phyloP scores from a whole-genome alignment of 2,888 invertebrate genomes.

The Chaitophorus viminalis region DNA sequence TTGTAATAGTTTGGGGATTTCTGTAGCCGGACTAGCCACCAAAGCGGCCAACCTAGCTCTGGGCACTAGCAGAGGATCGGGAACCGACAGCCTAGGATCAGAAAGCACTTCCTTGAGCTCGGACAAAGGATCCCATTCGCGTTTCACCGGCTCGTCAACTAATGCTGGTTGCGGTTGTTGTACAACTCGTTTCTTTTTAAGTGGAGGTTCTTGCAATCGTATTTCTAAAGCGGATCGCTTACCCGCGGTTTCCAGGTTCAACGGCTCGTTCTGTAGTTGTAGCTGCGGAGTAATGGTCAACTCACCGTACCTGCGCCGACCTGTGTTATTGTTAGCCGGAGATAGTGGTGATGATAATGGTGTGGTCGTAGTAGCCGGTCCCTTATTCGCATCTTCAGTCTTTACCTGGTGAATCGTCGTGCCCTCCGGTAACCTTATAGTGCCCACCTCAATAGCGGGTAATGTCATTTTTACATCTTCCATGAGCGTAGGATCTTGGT shows the following conservation, averaged over 20 bases:
- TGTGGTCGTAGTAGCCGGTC: conserved; percentile 12
- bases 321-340: conserved; percentile 63
- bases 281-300: conserved; percentile 26
- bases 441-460: background rate
- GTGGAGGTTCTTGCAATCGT: conserved; percentile 31
- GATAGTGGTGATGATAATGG: background rate
- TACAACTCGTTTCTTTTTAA: conserved; percentile 38
- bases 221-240: conserved; percentile 45
- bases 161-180: background rate
- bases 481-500: background rate
- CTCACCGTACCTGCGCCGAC: conserved; percentile 59
- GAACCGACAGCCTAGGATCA: conserved; percentile 77
- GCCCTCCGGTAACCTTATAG: conserved; percentile 64
- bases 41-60: conserved; percentile 79
- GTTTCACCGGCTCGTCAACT: conserved; percentile 59
- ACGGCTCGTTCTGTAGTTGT: conserved; percentile 43
- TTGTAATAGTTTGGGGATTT: conserved; percentile 77
- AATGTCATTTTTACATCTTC: background rate
- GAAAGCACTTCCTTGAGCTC: conserved; percentile 78
- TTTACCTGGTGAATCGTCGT: conserved; percentile 64
- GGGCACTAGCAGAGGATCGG: conserved; percentile 84
- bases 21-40: conserved; percentile 77
- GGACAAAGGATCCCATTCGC: conserved; percentile 71
- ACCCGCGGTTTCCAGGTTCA: conserved; percentile 52
- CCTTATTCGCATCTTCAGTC: conserved; percentile 8